A percentile compares a stretch with the other conserved stretches of the same genome.
These are phyloP conservation scores for Tethya wilhelma DNA, from an alignment of 37 sponge, comb jelly and placozoan species.

Conservation along the genomic window DNA sequence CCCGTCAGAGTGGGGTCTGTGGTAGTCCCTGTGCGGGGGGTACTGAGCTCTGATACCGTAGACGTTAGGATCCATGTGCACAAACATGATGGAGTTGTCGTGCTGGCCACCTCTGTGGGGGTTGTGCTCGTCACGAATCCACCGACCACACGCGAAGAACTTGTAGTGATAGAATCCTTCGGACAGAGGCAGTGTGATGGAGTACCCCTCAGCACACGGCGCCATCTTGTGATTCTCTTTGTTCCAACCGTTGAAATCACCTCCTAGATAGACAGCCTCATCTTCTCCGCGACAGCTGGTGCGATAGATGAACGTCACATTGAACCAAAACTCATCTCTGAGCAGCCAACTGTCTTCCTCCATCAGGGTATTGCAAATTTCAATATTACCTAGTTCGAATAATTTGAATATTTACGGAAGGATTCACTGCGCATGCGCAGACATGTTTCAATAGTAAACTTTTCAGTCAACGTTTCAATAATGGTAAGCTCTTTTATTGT, in stretches of 20 bases:
- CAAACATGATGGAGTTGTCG: slow-evolving; percentile 91
- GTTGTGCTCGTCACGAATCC: slow-evolving; percentile 65
- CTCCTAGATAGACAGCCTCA: slow-evolving; percentile 57
- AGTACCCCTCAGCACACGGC: slow-evolving; percentile 66
- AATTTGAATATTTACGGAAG: too few species aligned
- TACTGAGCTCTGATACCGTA: slow-evolving; percentile 53
- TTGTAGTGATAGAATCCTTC: slow-evolving; percentile 91
- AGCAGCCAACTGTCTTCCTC: slow-evolving; percentile 29
- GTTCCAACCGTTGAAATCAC: slow-evolving; percentile 89
- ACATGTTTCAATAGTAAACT: too few species aligned
- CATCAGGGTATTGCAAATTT: neutral
- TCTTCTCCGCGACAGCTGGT: neutral
- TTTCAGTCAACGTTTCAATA: too few species aligned
- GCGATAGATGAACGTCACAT: slow-evolving; percentile 77
- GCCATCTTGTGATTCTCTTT: slow-evolving; percentile 36
- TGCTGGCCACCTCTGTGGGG: slow-evolving; percentile 55
- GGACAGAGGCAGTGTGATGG: slow-evolving; percentile 54
- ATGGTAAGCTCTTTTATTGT: too few species aligned
- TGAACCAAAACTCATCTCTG: slow-evolving; percentile 84
- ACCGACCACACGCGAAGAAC: slow-evolving; percentile 46
- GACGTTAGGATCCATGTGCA: slow-evolving; percentile 87
- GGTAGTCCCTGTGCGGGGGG: slow-evolving; percentile 70
- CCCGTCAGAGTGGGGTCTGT: slow-evolving; percentile 46
- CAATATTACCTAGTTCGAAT: too few species aligned
- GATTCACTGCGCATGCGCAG: too few species aligned